Evolutionary conservation across 2,888 invertebrate species (phyloP).

Genomic region (Athalia rosae): DNA sequence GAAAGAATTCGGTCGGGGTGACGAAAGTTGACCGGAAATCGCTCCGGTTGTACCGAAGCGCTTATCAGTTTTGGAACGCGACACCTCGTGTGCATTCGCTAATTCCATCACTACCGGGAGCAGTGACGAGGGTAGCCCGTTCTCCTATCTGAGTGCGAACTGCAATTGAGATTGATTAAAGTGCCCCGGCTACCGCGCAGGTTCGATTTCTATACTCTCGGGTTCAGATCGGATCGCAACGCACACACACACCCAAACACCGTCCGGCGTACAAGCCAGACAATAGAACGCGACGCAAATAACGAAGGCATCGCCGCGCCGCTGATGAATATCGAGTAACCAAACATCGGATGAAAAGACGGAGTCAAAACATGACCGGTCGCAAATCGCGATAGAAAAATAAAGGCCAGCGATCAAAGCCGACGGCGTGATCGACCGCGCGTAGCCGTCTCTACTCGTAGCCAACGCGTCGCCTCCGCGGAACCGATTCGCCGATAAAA

Average conservation of each 20-base stretch:
- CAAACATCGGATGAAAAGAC: conserved; percentile 67
- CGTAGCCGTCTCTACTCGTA: too few species aligned
- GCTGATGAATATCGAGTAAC: conserved; percentile 55
- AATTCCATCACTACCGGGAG: conserved; percentile 7
- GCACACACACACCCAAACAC: conserved; percentile 1
- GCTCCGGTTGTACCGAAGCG: not conserved
- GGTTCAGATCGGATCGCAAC: conserved; percentile 15
- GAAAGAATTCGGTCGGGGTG: not conserved
- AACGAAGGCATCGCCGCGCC: conserved; percentile 44
- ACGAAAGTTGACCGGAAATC: conserved; percentile 1
- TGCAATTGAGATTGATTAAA: conserved; percentile 36
- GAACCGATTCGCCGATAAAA: too few species aligned
- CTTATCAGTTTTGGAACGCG: conserved; percentile 13
- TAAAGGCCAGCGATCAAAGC: conserved; percentile 25
- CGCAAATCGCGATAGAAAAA: conserved; percentile 39
- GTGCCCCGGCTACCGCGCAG: conserved; percentile 20
- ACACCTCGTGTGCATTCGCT: conserved; percentile 16
- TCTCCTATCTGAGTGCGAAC: conserved; percentile 28
- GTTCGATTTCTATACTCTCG: conserved; percentile 33
- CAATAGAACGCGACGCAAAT: conserved; percentile 70
- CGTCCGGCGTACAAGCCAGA: not conserved
- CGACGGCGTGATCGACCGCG: conserved; percentile 4
- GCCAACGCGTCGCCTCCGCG: too few species aligned
- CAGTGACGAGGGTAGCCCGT: not conserved
- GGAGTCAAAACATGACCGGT: conserved; percentile 64